These are phyloP conservation scores for Papilio glaucus DNA, from an alignment of 1,140 invertebrate genomes.

Conservation along the genomic window DNA sequence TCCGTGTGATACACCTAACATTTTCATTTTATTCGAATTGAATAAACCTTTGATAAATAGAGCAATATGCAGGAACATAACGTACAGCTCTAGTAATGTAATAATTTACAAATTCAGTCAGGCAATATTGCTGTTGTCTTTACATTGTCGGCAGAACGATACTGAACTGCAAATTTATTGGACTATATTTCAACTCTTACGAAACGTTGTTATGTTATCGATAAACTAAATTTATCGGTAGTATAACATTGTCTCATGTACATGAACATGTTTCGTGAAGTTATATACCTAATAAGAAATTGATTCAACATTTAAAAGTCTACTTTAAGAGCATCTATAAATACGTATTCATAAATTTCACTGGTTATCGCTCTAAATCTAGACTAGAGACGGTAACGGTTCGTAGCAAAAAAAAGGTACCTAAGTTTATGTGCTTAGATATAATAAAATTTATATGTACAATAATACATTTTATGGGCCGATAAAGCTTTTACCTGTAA, in stretches of 20 bases:
- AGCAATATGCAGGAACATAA: neutral
- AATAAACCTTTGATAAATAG: slow-evolving; percentile 6
- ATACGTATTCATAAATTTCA: too few species aligned
- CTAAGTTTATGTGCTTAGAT: neutral
- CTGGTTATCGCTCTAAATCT: too few species aligned
- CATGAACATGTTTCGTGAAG: too few species aligned
- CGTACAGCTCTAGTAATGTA: neutral
- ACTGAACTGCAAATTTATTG: slow-evolving; percentile 7
- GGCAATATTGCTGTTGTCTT: slow-evolving; percentile 20
- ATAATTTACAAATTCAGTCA: neutral
- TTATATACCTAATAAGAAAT: too few species aligned
- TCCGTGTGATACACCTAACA: too few species aligned
- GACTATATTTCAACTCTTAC: slow-evolving; percentile 10
- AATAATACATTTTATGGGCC: slow-evolving; percentile 1
- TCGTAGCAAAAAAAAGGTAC: too few species aligned
- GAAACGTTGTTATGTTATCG: slow-evolving; percentile 18
- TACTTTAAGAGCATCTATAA: too few species aligned
- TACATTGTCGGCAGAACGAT: slow-evolving; percentile 13
- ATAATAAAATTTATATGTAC: neutral
- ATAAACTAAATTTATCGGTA: neutral
- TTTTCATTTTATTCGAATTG: too few species aligned
- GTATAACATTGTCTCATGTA: neutral
- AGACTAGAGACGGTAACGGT: too few species aligned
- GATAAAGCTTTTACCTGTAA: neutral
- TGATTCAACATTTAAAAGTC: too few species aligned